Evolutionary conservation across 53 echinoderm and acorn worm genomes (phyloP), one percentile per base, ranked within the genome.

Genomic region (Holothuria leucospilota): DNA sequence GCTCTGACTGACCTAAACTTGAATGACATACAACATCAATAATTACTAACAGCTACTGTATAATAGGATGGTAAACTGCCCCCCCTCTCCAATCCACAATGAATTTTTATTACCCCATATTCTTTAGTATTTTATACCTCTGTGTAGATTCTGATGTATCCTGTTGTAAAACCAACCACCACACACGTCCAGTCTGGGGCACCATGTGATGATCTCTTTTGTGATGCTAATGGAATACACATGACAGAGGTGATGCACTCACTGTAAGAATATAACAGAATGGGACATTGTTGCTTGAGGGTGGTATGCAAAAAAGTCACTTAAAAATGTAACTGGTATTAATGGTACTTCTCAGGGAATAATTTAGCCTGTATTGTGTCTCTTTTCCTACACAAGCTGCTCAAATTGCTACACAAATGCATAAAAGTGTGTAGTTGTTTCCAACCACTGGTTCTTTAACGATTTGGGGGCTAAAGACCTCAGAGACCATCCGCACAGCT

Each of bases 121-220:
- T 12, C 13, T 67, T 21, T 30, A 4, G 4, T 15, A 20, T 34
- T 73, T 21, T 87, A 59, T 82, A 96, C 96, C 94, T 99, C 99
- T 58, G 99, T 99, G 63, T 99, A 99, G 90, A 99, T 99, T 49
- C 94, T 88, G 65, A 95, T 84, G 71, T 94, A 95, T 30, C 95
- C 99, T 0, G 99, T 86, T 0, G 93, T 99, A 68, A 94, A 95
- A 4, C 95, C 99, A 38, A 95, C 81, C 21, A 99, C 92, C 2
- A 99, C 95, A 86, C 99, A 99, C 0, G 99, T 99, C 99, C 99
- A 99, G 83, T 99, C 95, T 78, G 99, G 99, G n/a, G 93, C 92
- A 64, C 99, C 99, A n/a, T 99, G 95, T 15, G 95, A 95, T 30
- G 95, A 96, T 30, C 99, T 89, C 83, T 99, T 95, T 83, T 99